Conservation (phyloP, 2,888 invertebrate species). For the Anarsia innoxiella region DNA sequence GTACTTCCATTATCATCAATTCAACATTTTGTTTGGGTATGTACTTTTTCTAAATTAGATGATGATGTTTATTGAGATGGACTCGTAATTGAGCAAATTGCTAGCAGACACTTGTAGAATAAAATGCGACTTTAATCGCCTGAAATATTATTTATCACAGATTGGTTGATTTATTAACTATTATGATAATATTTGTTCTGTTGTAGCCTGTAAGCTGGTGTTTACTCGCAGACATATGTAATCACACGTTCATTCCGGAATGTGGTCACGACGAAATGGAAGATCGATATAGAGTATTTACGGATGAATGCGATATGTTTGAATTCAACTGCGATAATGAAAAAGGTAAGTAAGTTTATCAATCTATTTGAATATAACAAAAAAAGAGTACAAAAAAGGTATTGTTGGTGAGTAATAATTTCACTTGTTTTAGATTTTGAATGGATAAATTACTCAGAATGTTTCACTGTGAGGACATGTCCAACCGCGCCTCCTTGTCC, state of each 20-base stretch:
- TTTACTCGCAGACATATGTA: constrained; percentile 45
- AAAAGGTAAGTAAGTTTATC: neutral
- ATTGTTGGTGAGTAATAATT: too few relatives aligned
- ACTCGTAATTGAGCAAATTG: too few relatives aligned
- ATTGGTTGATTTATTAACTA: too few relatives aligned
- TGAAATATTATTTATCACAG: too few relatives aligned
- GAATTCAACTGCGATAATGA: constrained; percentile 50
- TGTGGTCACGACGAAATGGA: constrained; percentile 34
- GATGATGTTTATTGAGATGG: too few relatives aligned
- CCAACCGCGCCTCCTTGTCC: constrained; percentile 27
- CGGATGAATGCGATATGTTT: constrained; percentile 48
- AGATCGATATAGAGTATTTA: constrained; percentile 43
- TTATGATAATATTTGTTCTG: too few relatives aligned
- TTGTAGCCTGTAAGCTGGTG: constrained; percentile 38
- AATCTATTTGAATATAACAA: neutral
- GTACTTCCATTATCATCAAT: constrained; percentile 27
- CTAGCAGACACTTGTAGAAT: too few relatives aligned
- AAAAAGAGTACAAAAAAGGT: too few relatives aligned
- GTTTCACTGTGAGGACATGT: constrained; percentile 26
- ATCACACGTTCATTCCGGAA: constrained; percentile 52
- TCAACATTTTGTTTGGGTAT: constrained; percentile 41
- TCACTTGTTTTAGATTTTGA: constrained; percentile 38
- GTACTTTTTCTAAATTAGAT: too few relatives aligned
- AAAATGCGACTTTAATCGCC: too few relatives aligned
- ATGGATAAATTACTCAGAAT: constrained; percentile 35